Evolutionary conservation across 1,140 invertebrate genomes (phyloP), one percentile per base, ranked within the genome.

Genomic region (Apis cerana): DNA sequence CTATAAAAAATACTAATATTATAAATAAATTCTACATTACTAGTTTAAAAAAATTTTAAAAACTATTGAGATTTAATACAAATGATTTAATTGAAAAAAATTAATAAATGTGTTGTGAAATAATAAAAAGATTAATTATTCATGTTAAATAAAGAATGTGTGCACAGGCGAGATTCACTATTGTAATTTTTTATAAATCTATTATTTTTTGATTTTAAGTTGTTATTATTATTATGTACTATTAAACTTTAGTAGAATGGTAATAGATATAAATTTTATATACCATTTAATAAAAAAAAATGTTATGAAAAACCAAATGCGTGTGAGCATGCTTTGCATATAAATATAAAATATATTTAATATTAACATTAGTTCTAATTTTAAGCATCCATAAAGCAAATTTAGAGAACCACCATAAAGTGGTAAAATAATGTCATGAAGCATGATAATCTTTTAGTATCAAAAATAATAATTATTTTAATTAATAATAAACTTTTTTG

Each of bases 371-470:
- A 74, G 72, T 75, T 62, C 52, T 62, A 85, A 86, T 75, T 62
- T 50, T 62, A 85, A 86, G 83, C 84, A 89, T 89, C 88, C 84
- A 70, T 74, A 68, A 89, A 90, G 87, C 89, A 90, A 88, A 92
- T 93, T 94, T 93, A 77, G 89, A 94, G 92, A 93, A 84, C 92
- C 92, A 93, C 89, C 93, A 93, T 90, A 92, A 92, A 93, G 91
- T 92, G 89, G 92, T 91, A 91, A 91, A 79, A 89, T 93, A 93
- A 93, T 93, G 91, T 88, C 91, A 92, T 93, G 92, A 92, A 94
- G 93, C 93, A 94, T 94, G 93, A 91, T 85, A 88, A 92, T 88
- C 78, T 91, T 85, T 88, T 85, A 81, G 83, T 83, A 90, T 89
- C 85, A 78, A 84, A 76, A 82, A 84, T 72, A 82, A 88, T 82